phyloP scores from a whole-genome alignment of 2,113 vertebrate species.

The Andinoacara biseriatus region DNA sequence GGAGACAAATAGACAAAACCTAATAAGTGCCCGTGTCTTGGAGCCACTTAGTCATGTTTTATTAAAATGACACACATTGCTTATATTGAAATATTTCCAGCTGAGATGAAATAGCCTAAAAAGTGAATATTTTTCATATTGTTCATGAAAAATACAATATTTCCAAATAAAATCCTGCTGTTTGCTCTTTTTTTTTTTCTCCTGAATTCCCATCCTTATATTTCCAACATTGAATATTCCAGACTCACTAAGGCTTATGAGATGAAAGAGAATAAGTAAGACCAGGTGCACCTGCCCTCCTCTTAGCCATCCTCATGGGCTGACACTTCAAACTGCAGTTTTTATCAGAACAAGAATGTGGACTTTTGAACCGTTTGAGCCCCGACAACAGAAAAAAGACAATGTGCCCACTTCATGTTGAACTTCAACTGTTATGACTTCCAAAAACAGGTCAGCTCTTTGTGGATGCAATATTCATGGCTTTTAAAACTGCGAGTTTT shows the following conservation, averaged over 20 bases:
- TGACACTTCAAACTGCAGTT: slow-evolving; percentile 73
- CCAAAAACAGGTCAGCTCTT: not conserved
- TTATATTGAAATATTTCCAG: slow-evolving; percentile 35
- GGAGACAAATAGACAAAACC: slow-evolving; percentile 18
- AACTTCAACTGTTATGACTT: not conserved
- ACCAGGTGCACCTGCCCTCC: slow-evolving; percentile 53
- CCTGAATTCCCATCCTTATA: not conserved
- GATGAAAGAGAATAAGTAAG: slow-evolving; percentile 73
- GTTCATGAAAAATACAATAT: not conserved
- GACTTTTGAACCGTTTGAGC: slow-evolving; percentile 45
- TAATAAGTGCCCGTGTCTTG: slow-evolving; percentile 34
- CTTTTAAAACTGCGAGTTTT: not conserved
- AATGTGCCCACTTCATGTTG: not conserved
- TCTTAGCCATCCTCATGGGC: slow-evolving; percentile 45
- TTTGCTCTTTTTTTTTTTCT: slow-evolving; percentile 4
- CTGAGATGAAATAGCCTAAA: slow-evolving; percentile 34
- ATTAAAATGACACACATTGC: slow-evolving; percentile 38
- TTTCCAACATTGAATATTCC: slow-evolving; percentile 24
- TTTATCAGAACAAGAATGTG: slow-evolving; percentile 50
- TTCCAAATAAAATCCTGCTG: not conserved
- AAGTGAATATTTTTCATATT: slow-evolving; percentile 29
- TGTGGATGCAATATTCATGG: not conserved
- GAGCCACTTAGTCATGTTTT: slow-evolving; percentile 32
- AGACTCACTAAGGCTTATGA: slow-evolving; percentile 18
- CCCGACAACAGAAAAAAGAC: not conserved